phyloP scores from a whole-genome alignment of 2,888 invertebrate genomes.

The Drosophila pseudotakahashii region DNA sequence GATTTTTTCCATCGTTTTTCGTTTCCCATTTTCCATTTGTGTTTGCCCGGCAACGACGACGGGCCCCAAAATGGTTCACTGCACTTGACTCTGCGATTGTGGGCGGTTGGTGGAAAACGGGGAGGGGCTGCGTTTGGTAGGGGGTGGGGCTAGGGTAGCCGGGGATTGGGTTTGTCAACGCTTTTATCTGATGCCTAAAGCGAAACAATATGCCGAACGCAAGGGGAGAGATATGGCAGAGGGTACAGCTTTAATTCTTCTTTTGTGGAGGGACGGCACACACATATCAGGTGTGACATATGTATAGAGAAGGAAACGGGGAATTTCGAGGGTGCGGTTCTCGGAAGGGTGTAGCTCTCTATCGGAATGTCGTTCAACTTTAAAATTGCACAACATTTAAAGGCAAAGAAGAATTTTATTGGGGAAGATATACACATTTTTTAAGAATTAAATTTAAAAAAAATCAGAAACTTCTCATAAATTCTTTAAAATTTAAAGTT shows the following conservation, averaged over 20 bases:
- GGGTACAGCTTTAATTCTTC: slow-evolving; percentile 41
- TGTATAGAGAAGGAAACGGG: background rate
- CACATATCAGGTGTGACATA: slow-evolving; percentile 43
- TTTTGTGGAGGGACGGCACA: slow-evolving; percentile 17
- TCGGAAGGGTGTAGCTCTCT: slow-evolving; percentile 14
- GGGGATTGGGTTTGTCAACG: slow-evolving; percentile 63
- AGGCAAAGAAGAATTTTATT: background rate
- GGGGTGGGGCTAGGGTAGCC: background rate
- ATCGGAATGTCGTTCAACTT: slow-evolving; percentile 22
- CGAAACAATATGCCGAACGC: slow-evolving; percentile 55
- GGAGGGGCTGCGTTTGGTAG: slow-evolving; percentile 16
- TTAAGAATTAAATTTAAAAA: no score
- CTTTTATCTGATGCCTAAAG: slow-evolving; percentile 59
- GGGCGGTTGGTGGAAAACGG: slow-evolving; percentile 2
- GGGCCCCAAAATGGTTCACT: slow-evolving; percentile 78
- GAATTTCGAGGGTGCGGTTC: slow-evolving; percentile 14
- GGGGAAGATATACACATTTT: background rate
- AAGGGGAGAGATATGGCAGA: background rate
- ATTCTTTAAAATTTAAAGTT: no score
- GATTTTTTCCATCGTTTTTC: slow-evolving; percentile 46
- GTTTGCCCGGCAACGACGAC: slow-evolving; percentile 47
- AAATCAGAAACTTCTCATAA: background rate
- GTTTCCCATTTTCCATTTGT: slow-evolving; percentile 30
- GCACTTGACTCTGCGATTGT: slow-evolving; percentile 67
- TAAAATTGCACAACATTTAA: slow-evolving; percentile 13